These are phyloP conservation scores for Pseudopipra pipra DNA, from an alignment of 2,113 vertebrate genomes.

Conservation along the genomic window DNA sequence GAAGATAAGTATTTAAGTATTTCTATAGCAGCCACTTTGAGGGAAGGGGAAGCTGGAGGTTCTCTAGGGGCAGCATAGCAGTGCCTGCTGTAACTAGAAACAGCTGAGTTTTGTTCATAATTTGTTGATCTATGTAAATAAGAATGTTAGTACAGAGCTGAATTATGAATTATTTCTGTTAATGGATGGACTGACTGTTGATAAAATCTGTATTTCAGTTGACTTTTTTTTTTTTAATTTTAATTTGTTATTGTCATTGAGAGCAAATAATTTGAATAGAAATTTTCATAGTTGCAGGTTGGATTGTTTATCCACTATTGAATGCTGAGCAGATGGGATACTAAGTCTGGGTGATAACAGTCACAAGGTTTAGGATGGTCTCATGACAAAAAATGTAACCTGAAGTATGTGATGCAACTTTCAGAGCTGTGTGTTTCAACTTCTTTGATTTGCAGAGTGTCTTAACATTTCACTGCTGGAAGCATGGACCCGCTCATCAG, in stretches of 20 bases:
- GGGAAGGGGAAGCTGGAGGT: background rate
- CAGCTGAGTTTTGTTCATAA: background rate
- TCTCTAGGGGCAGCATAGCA: background rate
- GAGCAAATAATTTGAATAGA: background rate
- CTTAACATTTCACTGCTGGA: background rate
- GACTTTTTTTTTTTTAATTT: background rate
- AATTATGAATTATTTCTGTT: background rate
- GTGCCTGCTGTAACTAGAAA: background rate
- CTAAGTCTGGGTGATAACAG: background rate
- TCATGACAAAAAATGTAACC: background rate
- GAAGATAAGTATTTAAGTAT: conserved; percentile 4
- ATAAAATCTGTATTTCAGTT: background rate
- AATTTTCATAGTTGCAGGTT: background rate
- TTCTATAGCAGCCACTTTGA: conserved; percentile 23
- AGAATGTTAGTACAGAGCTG: background rate
- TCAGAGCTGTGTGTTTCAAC: background rate
- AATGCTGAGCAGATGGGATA: background rate
- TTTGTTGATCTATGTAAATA: background rate
- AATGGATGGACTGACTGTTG: background rate
- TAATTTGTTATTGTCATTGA: background rate
- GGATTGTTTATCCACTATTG: background rate
- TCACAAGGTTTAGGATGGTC: background rate
- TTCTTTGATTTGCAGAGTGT: background rate
- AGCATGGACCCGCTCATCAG: background rate
- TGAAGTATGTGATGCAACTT: background rate